These are phyloP conservation scores for Lepisosteus osseus DNA, from an alignment of 2,113 vertebrate species.

Conservation along the genomic window DNA sequence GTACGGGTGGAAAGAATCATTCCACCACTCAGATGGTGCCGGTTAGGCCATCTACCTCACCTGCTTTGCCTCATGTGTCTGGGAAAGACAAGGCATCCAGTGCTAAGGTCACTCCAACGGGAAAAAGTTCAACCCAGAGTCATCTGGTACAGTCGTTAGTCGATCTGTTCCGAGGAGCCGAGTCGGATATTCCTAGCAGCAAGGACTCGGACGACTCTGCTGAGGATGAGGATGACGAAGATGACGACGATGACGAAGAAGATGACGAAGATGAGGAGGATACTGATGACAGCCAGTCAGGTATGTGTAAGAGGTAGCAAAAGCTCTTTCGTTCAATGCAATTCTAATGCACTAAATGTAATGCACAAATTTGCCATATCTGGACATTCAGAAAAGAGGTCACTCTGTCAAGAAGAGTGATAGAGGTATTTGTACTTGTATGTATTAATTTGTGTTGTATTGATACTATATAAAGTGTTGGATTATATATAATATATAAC, in stretches of 20 bases:
- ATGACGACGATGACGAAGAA: constrained; percentile 85
- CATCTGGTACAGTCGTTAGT: constrained; percentile 76
- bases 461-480: no score
- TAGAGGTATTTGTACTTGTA: no score
- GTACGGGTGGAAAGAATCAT: constrained; percentile 66
- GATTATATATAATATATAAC: no score
- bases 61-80: constrained; percentile 67
- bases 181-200: constrained; percentile 83
- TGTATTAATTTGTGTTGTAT: no score
- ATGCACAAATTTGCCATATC: no score
- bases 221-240: constrained; percentile 89
- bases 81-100: constrained; percentile 76
- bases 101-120: constrained; percentile 58
- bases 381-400: no score
- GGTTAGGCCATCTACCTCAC: constrained; percentile 59
- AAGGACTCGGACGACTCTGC: constrained; percentile 89
- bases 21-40: constrained; percentile 50
- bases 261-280: constrained; percentile 83
- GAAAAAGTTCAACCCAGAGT: constrained; percentile 69
- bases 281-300: constrained; percentile 89
- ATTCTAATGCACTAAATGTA: no score
- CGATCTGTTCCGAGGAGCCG: constrained; percentile 73
- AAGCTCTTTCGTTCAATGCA: no score
- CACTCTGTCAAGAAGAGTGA: no score
- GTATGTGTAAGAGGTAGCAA: constrained; percentile 47